Conservation (phyloP, 2,888 invertebrate species). For the Spilosoma lubricipeda region DNA sequence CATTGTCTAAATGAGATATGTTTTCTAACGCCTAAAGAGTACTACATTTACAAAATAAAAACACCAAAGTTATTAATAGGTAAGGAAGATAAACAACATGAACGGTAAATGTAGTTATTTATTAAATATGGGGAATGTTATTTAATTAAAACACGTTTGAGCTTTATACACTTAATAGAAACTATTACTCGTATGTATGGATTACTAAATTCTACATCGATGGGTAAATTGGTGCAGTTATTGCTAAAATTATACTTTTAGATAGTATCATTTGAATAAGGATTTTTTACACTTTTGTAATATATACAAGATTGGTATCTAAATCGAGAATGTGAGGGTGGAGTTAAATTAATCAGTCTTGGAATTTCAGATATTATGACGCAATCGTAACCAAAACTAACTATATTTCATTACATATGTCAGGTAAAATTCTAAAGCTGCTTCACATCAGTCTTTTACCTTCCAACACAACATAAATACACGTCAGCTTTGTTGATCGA, state of each 20-base stretch:
- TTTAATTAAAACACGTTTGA: constrained; percentile 55
- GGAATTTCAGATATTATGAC: neutral
- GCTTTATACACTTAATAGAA: neutral
- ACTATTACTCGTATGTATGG: neutral
- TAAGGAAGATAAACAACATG: constrained; percentile 61
- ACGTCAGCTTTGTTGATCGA: constrained; percentile 11
- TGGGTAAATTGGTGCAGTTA: neutral
- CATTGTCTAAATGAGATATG: neutral
- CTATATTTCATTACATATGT: constrained; percentile 4
- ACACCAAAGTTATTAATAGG: constrained; percentile 50
- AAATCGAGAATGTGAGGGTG: neutral
- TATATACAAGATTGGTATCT: neutral
- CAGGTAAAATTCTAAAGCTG: constrained; percentile 12
- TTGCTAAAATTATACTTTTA: neutral
- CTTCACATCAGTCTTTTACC: constrained; percentile 18
- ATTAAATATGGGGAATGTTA: constrained; percentile 58
- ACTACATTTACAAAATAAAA: constrained; percentile 61
- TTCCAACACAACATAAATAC: constrained; percentile 19
- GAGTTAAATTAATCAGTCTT: neutral
- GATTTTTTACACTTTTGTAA: neutral
- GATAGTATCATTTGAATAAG: neutral
- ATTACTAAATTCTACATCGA: neutral
- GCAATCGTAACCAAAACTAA: neutral
- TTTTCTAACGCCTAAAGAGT: constrained; percentile 28
- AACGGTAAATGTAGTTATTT: constrained; percentile 50